Evolutionary conservation across 2,797 vertebrate species (phyloP).

Genomic region (Vultur gryphus): DNA sequence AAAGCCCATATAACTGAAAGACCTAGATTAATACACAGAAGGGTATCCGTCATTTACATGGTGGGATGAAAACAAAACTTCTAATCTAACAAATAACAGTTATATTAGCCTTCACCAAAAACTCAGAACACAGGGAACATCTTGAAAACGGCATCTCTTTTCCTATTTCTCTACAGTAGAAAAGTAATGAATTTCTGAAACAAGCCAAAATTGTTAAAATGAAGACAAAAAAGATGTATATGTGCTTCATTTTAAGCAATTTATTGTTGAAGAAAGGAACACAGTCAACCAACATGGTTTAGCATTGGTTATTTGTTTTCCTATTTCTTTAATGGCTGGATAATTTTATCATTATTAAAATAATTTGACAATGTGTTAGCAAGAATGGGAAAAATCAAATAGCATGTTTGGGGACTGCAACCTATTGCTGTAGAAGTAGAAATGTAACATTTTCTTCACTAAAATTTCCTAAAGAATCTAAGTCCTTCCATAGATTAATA

Average conservation of each 20-base stretch:
- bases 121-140: neutral
- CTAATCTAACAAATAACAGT: neutral
- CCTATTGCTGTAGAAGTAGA: neutral
- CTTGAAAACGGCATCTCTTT: neutral
- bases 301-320: neutral
- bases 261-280: neutral
- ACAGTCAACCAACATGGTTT: neutral
- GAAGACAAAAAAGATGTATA: neutral
- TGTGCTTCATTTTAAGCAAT: neutral
- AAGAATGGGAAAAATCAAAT: neutral
- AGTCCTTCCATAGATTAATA: neutral
- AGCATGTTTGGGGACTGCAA: neutral
- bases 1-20: neutral
- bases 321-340: neutral
- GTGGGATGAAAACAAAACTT: neutral
- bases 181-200: neutral
- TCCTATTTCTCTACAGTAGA: neutral
- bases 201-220: neutral
- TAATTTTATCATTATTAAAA: slow-evolving; percentile 1
- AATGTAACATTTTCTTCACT: neutral
- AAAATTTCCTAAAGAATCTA: neutral
- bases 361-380: neutral
- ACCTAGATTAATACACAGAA: neutral
- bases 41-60: neutral
- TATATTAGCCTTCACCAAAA: neutral